Conservation (phyloP, 2,113 vertebrate genomes). For the Capra hircus region DNA sequence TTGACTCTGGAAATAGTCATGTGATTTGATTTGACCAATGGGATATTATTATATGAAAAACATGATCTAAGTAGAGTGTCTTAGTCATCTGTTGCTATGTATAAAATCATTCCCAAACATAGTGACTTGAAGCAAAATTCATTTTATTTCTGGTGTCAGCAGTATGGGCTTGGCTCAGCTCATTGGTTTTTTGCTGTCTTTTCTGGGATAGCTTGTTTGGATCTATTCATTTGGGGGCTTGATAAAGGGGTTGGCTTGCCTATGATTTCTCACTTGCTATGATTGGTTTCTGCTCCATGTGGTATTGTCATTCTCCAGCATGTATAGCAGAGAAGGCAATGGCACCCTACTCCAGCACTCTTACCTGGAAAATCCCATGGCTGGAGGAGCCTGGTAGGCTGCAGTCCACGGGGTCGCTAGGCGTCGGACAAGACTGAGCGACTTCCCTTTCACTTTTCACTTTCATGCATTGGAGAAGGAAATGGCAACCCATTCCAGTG, state of each 20-base stretch:
- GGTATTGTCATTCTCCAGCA: not conserved
- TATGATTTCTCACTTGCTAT: not conserved
- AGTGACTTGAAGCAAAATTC: not conserved
- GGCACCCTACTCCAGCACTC: too few relatives aligned
- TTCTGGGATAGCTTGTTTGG: not conserved
- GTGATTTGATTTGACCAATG: not conserved
- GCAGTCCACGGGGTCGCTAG: too few relatives aligned
- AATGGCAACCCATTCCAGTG: too few relatives aligned
- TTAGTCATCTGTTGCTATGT: not conserved
- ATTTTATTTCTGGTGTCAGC: not conserved
- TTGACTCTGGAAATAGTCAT: not conserved
- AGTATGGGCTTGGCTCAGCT: not conserved
- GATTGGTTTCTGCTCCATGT: not conserved
- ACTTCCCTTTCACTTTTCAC: too few relatives aligned
- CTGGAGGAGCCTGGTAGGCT: too few relatives aligned
- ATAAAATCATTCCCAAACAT: not conserved
- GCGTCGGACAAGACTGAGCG: too few relatives aligned
- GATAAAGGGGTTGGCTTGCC: not conserved
- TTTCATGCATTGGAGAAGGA: too few relatives aligned
- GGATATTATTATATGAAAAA: not conserved
- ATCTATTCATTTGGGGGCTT: not conserved
- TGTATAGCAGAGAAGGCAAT: too few relatives aligned
- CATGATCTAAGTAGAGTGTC: not conserved
- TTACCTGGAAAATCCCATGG: too few relatives aligned
- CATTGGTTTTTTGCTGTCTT: not conserved